A percentile compares a stretch with the other conserved stretches of the same genome.
Conservation (phyloP, 2,888 invertebrate species). For the Microctonus aethiopoides region DNA sequence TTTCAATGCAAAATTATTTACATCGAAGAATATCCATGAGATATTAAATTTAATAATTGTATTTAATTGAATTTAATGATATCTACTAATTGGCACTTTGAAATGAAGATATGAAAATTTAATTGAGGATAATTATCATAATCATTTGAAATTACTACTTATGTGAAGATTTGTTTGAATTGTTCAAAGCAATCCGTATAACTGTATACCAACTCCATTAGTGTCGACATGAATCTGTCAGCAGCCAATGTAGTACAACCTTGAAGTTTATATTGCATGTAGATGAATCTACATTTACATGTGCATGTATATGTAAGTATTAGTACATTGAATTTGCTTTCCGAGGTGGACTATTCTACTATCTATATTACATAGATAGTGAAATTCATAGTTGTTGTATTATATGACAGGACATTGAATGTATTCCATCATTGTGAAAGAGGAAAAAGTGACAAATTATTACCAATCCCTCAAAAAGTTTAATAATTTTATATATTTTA, state of each 20-base stretch:
- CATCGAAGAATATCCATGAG: too few relatives aligned
- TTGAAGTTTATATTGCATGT: slow-evolving; percentile 2
- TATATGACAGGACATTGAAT: neutral
- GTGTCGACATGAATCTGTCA: slow-evolving; percentile 30
- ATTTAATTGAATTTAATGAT: neutral
- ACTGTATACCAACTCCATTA: slow-evolving; percentile 15
- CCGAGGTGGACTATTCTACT: neutral
- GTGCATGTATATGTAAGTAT: neutral
- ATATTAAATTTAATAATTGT: neutral
- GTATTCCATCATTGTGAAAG: neutral
- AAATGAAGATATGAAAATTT: too few relatives aligned
- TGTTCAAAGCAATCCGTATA: slow-evolving; percentile 4
- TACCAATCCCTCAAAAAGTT: neutral
- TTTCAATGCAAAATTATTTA: too few relatives aligned
- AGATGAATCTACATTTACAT: neutral
- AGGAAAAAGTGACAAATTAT: neutral
- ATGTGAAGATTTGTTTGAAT: neutral
- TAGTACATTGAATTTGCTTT: too few relatives aligned
- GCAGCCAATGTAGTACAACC: slow-evolving; percentile 1
- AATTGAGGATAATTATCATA: neutral
- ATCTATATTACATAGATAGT: neutral
- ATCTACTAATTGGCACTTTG: neutral
- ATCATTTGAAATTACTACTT: neutral
- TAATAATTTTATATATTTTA: neutral
- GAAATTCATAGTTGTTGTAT: neutral